Evolutionary conservation across 2,888 invertebrate genomes (phyloP), one percentile per base, ranked within the genome.

Genomic region (Lagria hirta): DNA sequence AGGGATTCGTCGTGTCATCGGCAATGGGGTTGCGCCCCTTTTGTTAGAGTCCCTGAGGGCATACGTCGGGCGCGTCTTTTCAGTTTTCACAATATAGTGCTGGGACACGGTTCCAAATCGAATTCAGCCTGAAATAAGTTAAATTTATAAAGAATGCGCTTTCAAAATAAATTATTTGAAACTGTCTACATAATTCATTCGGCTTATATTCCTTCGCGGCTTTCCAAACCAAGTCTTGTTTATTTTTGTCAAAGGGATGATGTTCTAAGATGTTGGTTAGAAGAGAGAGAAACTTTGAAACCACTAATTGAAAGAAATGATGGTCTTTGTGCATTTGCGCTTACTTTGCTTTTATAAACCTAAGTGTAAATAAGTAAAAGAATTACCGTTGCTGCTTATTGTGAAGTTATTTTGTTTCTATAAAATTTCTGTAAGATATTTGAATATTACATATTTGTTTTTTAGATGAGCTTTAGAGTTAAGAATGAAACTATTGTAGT

Each of bases 1-100:
- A 16, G 41, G 49, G 49, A 46, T 38, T 45, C 41, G 45, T 45
- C 48, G 52, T 54, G 50, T 47, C 49, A 50, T 52, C 51, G 41
- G 40, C 47, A 44, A 47, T 48, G 48, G 48, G 47, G 36, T 47
- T 29, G 18, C 26, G 32, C 20, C 44, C 49, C 48, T 47, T 42
- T 17, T 43, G 43, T 38, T 30, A 33, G 20, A 17, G 35, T 45
- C 54, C 52, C 47, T 20, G 43, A 45, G 49, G 49, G 42, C 32
- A 30, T 18, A 35, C 41, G 42, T 45, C 48, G 43, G 38, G 45
- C 49, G 36, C 43, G 44, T 49, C 45, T 48, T 26, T 32, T 42
- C 42, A 38, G 29, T 27, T 37, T 47, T 34, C 38, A 28, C 43
- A 32, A 37, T 26, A 16, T 29, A 46, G 35, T 23, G 36, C 36